A percentile compares a stretch with the other conserved stretches of the same genome.
These are phyloP conservation scores for Urophycis tenuis DNA, from an alignment of 2,797 vertebrate species.

Conservation along the genomic window DNA sequence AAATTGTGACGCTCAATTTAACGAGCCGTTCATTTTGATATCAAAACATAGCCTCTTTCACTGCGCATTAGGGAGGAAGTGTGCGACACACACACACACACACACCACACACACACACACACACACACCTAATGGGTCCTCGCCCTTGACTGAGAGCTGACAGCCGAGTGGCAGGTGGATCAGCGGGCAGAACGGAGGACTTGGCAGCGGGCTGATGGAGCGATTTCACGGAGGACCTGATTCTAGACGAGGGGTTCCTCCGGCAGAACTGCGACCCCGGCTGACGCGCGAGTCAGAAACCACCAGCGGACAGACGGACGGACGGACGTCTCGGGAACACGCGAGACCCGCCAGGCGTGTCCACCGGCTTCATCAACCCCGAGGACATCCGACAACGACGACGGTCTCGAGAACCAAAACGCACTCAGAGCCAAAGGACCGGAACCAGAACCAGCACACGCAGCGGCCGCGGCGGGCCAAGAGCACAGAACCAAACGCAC, in stretches of 20 bases:
- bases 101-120: neutral
- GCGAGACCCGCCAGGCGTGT: no score
- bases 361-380: no score
- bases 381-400: no score
- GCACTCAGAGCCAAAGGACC: no score
- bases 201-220: conserved; percentile 16
- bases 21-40: neutral
- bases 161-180: conserved; percentile 37
- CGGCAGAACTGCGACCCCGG: no score
- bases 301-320: no score
- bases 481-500: neutral
- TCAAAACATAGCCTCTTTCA: neutral
- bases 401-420: no score
- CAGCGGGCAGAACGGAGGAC: conserved; percentile 10
- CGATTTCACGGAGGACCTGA: neutral
- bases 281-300: no score
- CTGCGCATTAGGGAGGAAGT: neutral
- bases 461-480: no score
- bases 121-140: neutral
- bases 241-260: neutral
- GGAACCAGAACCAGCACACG: no score
- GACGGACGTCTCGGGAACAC: no score
- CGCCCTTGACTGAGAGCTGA: conserved; percentile 3
- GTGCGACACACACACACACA: neutral
- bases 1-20: neutral